A percentile compares a stretch with the other conserved stretches of the same genome.
Evolutionary conservation across 2,888 invertebrate genomes (phyloP).

Genomic region (Automeris io): DNA sequence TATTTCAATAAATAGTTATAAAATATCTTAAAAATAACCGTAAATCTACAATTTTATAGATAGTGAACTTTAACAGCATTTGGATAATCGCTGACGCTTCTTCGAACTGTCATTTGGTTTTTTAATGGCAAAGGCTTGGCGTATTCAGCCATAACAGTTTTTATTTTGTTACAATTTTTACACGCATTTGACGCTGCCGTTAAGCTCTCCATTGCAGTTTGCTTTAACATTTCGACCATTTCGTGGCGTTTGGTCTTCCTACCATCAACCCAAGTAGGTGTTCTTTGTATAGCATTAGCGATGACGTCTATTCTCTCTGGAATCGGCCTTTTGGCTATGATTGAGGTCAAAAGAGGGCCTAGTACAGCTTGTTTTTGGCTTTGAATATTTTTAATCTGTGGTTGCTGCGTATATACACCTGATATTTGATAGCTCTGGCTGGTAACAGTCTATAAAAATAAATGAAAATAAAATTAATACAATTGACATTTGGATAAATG

Average conservation of each 20-base stretch:
- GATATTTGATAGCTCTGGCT: constrained; percentile 10
- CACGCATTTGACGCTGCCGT: constrained; percentile 27
- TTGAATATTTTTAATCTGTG: constrained; percentile 9
- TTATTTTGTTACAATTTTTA: constrained; percentile 9
- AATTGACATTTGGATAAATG: too few relatives aligned
- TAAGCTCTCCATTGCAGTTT: constrained; percentile 35
- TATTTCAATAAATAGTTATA: not conserved
- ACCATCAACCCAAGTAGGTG: constrained; percentile 18
- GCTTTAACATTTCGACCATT: constrained; percentile 32
- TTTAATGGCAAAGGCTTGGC: constrained; percentile 4
- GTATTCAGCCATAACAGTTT: not conserved
- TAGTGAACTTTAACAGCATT: constrained; percentile 1
- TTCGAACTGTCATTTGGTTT: not conserved
- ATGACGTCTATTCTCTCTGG: constrained; percentile 25
- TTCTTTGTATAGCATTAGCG: constrained; percentile 24
- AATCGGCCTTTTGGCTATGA: constrained; percentile 19
- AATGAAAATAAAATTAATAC: not conserved
- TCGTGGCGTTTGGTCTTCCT: constrained; percentile 21
- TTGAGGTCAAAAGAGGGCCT: constrained; percentile 12
- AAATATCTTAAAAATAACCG: constrained; percentile 2
- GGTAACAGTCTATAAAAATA: constrained; percentile 1
- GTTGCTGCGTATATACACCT: constrained; percentile 6
- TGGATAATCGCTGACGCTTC: constrained; percentile 2
- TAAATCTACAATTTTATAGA: not conserved
- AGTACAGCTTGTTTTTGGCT: constrained; percentile 8